Evolutionary conservation across 2,888 invertebrate genomes (phyloP).

Genomic region (Oscheius sp.): DNA sequence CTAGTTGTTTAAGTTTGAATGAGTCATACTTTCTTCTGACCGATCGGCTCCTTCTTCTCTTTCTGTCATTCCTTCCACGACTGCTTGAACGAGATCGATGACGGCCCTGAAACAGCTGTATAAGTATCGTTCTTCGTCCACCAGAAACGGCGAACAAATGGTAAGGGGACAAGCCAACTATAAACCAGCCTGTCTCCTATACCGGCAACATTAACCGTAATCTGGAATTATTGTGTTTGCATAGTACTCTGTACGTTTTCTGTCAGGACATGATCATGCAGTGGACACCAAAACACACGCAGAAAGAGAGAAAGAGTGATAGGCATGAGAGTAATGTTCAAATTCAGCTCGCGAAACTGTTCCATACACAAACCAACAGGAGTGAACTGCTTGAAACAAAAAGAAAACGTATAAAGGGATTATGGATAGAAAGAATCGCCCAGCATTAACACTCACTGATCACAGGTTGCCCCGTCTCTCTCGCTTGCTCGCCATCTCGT

Average conservation of each 20-base stretch:
- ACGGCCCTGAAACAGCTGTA: constrained; percentile 26
- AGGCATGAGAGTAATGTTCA: neutral
- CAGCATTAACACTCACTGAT: constrained; percentile 36
- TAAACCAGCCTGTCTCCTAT: constrained; percentile 41
- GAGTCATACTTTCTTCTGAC: constrained; percentile 4
- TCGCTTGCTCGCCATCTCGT: constrained; percentile 13
- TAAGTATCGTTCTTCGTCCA: constrained; percentile 9
- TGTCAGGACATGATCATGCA: constrained; percentile 34
- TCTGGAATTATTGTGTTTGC: constrained; percentile 35
- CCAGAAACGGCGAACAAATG: constrained; percentile 38
- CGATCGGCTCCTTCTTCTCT: constrained; percentile 3
- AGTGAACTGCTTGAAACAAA: neutral
- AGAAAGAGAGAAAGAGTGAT: constrained; percentile 22
- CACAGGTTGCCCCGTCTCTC: constrained; percentile 18
- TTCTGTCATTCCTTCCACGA: constrained; percentile 9
- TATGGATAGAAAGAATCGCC: constrained; percentile 26
- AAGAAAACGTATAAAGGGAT: constrained; percentile 11
- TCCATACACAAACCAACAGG: constrained; percentile 5
- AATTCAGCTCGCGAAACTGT: neutral
- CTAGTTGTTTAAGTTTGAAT: neutral
- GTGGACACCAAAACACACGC: constrained; percentile 34
- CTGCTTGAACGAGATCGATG: constrained; percentile 31
- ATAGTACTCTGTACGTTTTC: constrained; percentile 16
- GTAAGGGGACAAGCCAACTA: constrained; percentile 40
- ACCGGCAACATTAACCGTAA: constrained; percentile 33